Conservation (phyloP, 2,113 vertebrate species). For the Apodemus sylvaticus region DNA sequence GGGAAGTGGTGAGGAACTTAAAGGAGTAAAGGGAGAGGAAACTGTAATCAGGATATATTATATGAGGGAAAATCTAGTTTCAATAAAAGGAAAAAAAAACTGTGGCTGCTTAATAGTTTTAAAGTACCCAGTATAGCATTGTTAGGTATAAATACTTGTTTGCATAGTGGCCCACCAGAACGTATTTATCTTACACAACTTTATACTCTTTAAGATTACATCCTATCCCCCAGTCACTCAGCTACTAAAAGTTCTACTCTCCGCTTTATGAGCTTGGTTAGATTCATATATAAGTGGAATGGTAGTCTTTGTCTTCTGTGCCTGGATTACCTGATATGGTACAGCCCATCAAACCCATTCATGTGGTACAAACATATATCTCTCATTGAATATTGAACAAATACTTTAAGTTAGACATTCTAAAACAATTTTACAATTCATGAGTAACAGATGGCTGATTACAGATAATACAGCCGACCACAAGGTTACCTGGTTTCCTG, state of each 20-base stretch:
- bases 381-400: neutral
- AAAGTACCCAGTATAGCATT: neutral
- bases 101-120: neutral
- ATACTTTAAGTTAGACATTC: too few relatives aligned
- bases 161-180: neutral
- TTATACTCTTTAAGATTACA: neutral
- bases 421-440: neutral
- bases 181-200: neutral
- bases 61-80: neutral
- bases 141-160: neutral
- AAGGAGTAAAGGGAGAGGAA: neutral
- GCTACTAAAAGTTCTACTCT: neutral
- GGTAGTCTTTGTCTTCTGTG: neutral
- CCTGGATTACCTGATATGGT: neutral
- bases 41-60: neutral
- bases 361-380: neutral
- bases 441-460: neutral
- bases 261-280: too few relatives aligned
- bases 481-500: conserved; percentile 84
- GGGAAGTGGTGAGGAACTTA: neutral
- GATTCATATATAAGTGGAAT: neutral
- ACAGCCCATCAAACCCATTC: neutral
- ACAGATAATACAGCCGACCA: neutral
- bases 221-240: neutral
- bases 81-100: neutral